Conservation (phyloP, 2,797 vertebrate species). For the Myripristis murdjan region DNA sequence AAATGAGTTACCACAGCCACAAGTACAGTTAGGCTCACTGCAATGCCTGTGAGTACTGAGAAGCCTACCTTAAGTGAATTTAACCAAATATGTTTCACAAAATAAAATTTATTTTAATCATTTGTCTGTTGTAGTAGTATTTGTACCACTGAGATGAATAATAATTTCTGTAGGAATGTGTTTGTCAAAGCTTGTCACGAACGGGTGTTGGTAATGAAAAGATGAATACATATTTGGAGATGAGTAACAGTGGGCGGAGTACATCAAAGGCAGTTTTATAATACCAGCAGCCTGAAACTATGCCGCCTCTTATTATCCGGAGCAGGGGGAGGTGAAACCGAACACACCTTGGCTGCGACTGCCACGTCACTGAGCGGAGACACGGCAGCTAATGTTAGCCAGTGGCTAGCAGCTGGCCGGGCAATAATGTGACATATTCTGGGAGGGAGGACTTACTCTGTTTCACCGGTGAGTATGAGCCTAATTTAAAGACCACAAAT, state of each 20-base stretch:
- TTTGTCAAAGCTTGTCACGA: too few relatives aligned
- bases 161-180: neutral
- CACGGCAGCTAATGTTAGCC: conserved; percentile 43
- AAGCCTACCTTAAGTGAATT: conserved; percentile 34
- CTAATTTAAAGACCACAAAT: neutral
- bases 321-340: neutral
- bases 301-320: conserved; percentile 15
- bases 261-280: too few relatives aligned
- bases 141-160: neutral
- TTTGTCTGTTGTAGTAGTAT: neutral
- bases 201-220: too few relatives aligned
- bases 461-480: conserved; percentile 50
- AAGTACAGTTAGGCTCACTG: conserved; percentile 28
- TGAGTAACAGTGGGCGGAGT: too few relatives aligned
- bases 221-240: too few relatives aligned
- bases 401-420: conserved; percentile 60
- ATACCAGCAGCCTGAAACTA: too few relatives aligned
- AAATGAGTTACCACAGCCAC: conserved; percentile 60
- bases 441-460: neutral
- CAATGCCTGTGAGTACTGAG: conserved; percentile 26
- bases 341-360: conserved; percentile 13
- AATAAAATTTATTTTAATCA: conserved; percentile 81
- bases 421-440: conserved; percentile 3
- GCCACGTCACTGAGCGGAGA: conserved; percentile 68
- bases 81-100: conserved; percentile 63